These are phyloP conservation scores for Stegophylla sp. DNA, from an alignment of 2,888 invertebrate genomes.

Conservation along the genomic window DNA sequence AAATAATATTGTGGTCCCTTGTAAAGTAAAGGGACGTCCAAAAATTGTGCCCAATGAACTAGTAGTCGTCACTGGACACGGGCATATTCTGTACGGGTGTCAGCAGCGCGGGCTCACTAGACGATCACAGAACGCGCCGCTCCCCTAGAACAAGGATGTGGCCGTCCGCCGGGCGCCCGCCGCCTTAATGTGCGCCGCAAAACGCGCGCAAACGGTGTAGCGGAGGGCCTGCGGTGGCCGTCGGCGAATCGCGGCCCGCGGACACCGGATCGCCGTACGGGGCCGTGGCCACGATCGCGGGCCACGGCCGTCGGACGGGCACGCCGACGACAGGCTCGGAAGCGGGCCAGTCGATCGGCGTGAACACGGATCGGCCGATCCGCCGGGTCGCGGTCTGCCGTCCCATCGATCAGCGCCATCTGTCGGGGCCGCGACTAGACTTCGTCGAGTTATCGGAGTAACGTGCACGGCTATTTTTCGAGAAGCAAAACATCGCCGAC, in stretches of 20 bases:
- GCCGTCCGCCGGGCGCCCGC: rapidly evolving
- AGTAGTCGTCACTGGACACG: constrained; percentile 7
- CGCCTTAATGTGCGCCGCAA: not conserved
- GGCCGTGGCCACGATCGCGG: not conserved
- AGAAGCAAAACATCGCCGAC: too few species aligned
- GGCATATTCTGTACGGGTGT: constrained; percentile 35
- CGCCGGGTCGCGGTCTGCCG: not conserved
- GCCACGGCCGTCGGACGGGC: not conserved
- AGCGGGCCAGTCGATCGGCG: not conserved
- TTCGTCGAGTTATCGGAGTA: too few species aligned
- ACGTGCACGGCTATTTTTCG: too few species aligned
- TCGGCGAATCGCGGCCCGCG: not conserved
- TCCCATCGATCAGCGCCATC: constrained; percentile 2
- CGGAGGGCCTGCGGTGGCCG: not conserved
- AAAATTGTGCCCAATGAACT: constrained; percentile 50
- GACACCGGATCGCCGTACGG: not conserved
- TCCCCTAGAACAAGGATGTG: constrained; percentile 55
- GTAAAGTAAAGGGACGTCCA: constrained; percentile 58
- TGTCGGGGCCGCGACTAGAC: too few species aligned
- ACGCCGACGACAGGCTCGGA: not conserved
- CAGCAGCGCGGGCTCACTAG: constrained; percentile 55
- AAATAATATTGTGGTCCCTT: too few species aligned
- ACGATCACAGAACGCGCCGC: constrained; percentile 52
- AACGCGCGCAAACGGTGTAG: not conserved
- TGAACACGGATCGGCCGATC: not conserved